Percentiles rank a stretch among this genome's conserved stretches.
These are phyloP conservation scores for Rhynchophorus ferrugineus DNA, from an alignment of 1,140 invertebrate genomes.

Conservation along the genomic window DNA sequence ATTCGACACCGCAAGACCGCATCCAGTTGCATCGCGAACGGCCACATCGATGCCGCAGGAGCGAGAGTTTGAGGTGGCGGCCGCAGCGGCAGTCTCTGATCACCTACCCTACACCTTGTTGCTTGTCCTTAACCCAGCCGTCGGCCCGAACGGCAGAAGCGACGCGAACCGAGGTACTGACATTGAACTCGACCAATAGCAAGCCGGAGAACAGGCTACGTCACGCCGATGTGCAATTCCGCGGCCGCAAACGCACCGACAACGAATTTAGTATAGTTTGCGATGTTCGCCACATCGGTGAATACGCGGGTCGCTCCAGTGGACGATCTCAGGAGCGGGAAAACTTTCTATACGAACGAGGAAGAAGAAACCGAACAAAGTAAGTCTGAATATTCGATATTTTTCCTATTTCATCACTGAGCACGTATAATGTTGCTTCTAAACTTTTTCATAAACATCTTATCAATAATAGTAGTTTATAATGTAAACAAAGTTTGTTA, in stretches of 20 bases:
- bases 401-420: background rate
- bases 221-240: slow-evolving; percentile 5
- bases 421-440: too few relatives aligned
- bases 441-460: too few relatives aligned
- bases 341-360: background rate
- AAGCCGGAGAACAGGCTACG: background rate
- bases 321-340: background rate
- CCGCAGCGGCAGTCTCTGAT: background rate
- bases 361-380: background rate
- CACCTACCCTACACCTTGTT: slow-evolving; percentile 25
- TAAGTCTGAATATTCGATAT: background rate
- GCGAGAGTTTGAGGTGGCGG: background rate
- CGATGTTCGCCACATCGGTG: background rate
- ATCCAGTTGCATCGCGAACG: too few relatives aligned
- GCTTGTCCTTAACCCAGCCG: slow-evolving; percentile 43
- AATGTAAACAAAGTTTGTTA: too few relatives aligned
- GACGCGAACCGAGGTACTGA: background rate
- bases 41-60: too few relatives aligned
- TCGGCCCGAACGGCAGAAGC: background rate
- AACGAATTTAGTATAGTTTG: slow-evolving; percentile 2
- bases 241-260: too few relatives aligned
- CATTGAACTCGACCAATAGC: slow-evolving; percentile 8
- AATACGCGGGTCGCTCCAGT: background rate
- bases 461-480: too few relatives aligned
- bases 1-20: too few relatives aligned